Percentiles rank a stretch among this genome's conserved stretches.
Evolutionary conservation across 1,140 invertebrate species (phyloP).

Genomic region (Paraescarpia echinospica): DNA sequence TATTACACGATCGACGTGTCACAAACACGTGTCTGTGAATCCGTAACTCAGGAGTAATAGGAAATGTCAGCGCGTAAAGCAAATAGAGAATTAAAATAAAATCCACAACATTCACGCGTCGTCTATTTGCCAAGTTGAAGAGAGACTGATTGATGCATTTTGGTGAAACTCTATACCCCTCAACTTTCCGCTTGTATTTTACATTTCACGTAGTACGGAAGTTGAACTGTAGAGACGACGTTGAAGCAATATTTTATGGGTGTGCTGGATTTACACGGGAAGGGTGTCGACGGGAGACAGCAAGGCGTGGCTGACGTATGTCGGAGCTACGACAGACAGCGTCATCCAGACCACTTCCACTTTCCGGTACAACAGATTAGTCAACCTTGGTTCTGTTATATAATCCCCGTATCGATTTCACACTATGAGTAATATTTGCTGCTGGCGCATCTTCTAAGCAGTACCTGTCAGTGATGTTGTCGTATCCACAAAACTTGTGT

Average conservation of each 20-base stretch:
- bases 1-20: too few species aligned
- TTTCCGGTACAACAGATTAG: background rate
- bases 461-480: too few species aligned
- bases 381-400: background rate
- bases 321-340: background rate
- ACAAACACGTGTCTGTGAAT: background rate
- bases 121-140: background rate
- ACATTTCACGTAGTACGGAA: background rate
- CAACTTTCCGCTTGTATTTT: background rate
- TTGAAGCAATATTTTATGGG: background rate
- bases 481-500: too few species aligned
- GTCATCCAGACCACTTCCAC: background rate
- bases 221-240: background rate
- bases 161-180: background rate
- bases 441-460: background rate
- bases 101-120: background rate
- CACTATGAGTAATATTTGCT: background rate
- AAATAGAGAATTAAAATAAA: background rate
- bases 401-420: background rate
- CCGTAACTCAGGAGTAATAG: background rate
- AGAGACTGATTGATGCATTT: background rate
- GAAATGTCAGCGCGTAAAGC: background rate
- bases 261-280: background rate
- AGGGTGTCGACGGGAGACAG: background rate
- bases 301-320: background rate